phyloP scores from a whole-genome alignment of 2,113 vertebrate genomes.

The Abramis brama region DNA sequence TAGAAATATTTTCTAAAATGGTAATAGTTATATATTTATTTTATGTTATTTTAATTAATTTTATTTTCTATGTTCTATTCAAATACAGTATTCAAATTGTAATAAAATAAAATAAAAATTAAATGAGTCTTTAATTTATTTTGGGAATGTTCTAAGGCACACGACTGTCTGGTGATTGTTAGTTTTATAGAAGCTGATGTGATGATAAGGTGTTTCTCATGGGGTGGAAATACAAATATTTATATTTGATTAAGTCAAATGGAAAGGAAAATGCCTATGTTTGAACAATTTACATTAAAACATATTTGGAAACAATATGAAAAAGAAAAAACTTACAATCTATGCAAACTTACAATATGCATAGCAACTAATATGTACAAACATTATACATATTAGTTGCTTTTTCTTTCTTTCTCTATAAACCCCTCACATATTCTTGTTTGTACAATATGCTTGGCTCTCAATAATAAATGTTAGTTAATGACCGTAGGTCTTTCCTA shows the following conservation, averaged over 20 bases:
- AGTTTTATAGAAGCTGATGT: neutral
- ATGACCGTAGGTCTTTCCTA: neutral
- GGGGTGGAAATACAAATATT: neutral
- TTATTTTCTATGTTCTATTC: neutral
- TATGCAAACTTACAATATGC: neutral
- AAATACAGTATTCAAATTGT: neutral
- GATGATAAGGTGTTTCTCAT: neutral
- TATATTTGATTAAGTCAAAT: neutral
- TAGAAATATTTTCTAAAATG: neutral
- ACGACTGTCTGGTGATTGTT: neutral
- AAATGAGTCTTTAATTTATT: neutral
- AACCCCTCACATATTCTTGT: neutral
- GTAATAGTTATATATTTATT: neutral
- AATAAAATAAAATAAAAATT: neutral
- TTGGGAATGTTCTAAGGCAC: neutral
- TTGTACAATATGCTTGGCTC: neutral
- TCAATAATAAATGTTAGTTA: too few relatives aligned
- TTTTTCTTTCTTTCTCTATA: neutral
- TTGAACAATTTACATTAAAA: neutral
- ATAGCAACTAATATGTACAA: neutral
- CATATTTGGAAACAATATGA: neutral
- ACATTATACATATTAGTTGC: neutral
- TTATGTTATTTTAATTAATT: neutral
- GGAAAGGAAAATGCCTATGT: neutral
- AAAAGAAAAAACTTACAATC: neutral